Base-by-base conservation (phyloP, 2,888 invertebrate genomes). In the Amphipyra berbera region DNA sequence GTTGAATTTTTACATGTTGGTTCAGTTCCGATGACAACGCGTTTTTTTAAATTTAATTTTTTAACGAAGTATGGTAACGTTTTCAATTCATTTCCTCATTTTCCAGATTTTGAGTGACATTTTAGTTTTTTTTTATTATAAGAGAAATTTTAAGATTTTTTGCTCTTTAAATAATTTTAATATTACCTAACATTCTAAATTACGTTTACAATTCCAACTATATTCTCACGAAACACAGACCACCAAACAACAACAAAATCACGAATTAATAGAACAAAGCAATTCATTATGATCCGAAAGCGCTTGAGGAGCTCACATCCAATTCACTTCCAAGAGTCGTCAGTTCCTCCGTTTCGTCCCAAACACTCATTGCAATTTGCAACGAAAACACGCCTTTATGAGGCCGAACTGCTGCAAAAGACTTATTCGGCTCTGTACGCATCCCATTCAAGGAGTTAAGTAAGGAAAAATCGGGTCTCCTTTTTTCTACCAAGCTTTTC, bases 391-490 rank as follows among this genome's bases (percentile, higher is more conserved):
- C 81, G 74, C 78, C 75, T 80, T 76, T 82, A 76, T 79, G 82
- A 67, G 65, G 54, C 78, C 69, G 68, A 81, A 78, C 67, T 71
- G 73, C 75, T 76, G 85, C 83, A 88, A 88, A 85, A 86, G 84
- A 80, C 82, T 87, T 88, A 88, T 90, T 90, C 83, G 88, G 88
- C 81, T 82, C 73, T 82, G 69, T 82, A 87, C 87, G 91, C 92
- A 92, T 89, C 86, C 88, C 82, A 91, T 91, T 90, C 85, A 90
- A 83, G 81, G 70, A 73, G 64, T 74, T 87, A 85, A 89, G 88
- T 88, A 90, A 89, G 90, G 87, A 86, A 91, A 92, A 92, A 93
- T 92, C 91, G 90, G 90, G 88, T 81, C 86, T 88, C 83, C 86
- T 85, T 88, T 92, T 92, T 90, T 89, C 89, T 89, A 85, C 86